Evolutionary conservation across 2,797 vertebrate genomes (phyloP), one percentile per base, ranked within the genome.

Genomic region (Epinephelus awoara): DNA sequence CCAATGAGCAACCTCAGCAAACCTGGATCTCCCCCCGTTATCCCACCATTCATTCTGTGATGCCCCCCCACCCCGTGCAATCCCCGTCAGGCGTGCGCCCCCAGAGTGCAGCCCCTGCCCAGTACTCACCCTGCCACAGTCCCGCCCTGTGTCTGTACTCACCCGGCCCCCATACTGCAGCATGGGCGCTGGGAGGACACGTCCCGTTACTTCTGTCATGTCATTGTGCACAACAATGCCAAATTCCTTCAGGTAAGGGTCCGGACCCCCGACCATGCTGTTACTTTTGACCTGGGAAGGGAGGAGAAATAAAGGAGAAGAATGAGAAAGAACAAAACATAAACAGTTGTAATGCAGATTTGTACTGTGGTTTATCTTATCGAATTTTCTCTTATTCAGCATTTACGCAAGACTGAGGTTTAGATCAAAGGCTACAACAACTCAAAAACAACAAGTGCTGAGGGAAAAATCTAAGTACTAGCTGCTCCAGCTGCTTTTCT

Each of bases 181-280:
- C 98, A 99, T 99, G 63, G 98, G 98, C 14, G 98, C 98, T 85
- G 98, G 98, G 89, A 99, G 95, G 75, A 99, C 98, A 87, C 98
- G 97, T 58, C 98, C 98, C 0, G 97, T 99, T 81, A 99, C 95
- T 78, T 99, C 98, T 0, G 98, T 99, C 98, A 99, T 99, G 92
- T 99, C 98, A 0, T 98, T 99, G 91, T 99, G 98, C 64, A 99
- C 98, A 51, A 99, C 97, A 38, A 99, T 99, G 66, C 98, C 98
- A 89, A 99, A 99, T 87, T 99, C 98, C 85, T 99, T 99, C 89
- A 99, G 96, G 77, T 99, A 99, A 0, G 98, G 98, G 89, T 99
- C 98, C 4, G 98, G 98, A 55, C 98, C 98, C 52, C 98, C 98
- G 44, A 99, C 98, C 98, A 99, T 98, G 83, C 97, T 99, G 96